Base-by-base conservation (phyloP, 1,140 invertebrate genomes). In the Bathynomus jamesi region DNA sequence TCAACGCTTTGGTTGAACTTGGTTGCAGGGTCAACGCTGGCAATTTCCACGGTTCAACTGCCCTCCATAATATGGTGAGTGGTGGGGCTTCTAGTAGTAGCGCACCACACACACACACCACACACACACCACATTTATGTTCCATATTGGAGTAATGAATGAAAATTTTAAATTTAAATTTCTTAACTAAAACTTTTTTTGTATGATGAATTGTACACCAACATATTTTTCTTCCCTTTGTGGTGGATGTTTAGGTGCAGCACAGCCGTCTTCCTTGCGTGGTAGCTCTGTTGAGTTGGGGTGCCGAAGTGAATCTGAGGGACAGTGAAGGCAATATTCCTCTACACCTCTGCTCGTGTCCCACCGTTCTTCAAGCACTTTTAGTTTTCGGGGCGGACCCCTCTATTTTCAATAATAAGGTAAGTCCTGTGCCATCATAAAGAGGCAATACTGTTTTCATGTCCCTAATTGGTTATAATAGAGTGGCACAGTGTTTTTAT, bases 351-450 rank as follows among this genome's bases (percentile, higher is more conserved):
- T 91, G 91, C 0, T 87, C 90, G 2, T 82, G 80, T 79, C 83
- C 85, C 78, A 87, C 87, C 72, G 89, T 94, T 69, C 86, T 93
- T 0, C 89, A 94, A 79, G 88, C 89, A 10, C 82, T 98, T 10
- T 86, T 98, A 46, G 90, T 94, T 0, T 98, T 98, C 83, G 94
- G 94, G 3, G 92, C 91, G 4, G 88, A 97, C 81, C 83, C 96
- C 1, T 89, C 95, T 80, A 67, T 81, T 8, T 67, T 79, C 74
- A 96, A 98, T 79, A 87, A 87, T 71, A 84, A 87, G 24, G 74
- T 76, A 13, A 40, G 67, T 67, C 4, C 7, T 40, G 3, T 53
- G 46, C 11, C 11, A 53, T n/a, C 11, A 13, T 53, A n/a, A 13
- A n/a, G 11, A 11, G 46, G 11, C 11, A 11, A 11, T 8, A n/a